Evolutionary conservation across 2,888 invertebrate genomes (phyloP), one percentile per base, ranked within the genome.

Genomic region (Volucella bombylans): DNA sequence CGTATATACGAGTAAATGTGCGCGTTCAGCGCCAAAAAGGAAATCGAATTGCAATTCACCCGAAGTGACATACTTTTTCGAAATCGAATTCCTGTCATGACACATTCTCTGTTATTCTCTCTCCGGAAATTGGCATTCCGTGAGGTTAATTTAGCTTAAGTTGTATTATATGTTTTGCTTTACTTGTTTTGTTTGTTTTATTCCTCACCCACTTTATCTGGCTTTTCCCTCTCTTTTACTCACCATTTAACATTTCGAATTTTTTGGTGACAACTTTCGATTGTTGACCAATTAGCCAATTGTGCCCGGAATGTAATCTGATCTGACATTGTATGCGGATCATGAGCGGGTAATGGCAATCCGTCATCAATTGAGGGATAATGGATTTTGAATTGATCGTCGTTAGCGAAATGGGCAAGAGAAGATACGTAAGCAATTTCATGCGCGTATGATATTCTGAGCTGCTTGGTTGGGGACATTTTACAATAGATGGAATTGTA

Each of bases 31-130:
- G 3, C 31, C 23, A 57, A 80, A 74, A 82, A 55, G 50, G 15
- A 50, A 62, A 77, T 68, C 57, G 50, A 47, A 31, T 67, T 68
- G 77, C 72, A 77, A 72, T 77, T 62, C n/a, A 78, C 45, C 43
- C 52, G 11, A 67, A 73, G 61, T 80, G 80, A 64, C 80, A 80
- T 43, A 80, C 80, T 62, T 82, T 79, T 79, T 79, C 78, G 78
- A 79, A 65, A 79, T 62, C 78, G 78, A 79, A 65, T 72, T 79
- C 78, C 71, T 62, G 43, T 41, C 71, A 62, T 64, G 57, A 71
- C 43, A 57, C 55, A 71, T 71, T 69, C 43, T n/a, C 59, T 11
- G 57, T 72, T 64, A 49, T 69, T 62, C 55, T 41, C 54, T 62
- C 55, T 41, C 54, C 69, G 52, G 39, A 76, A 76, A 62, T 78